Base-by-base conservation (phyloP, 2,888 invertebrate species). In the Invenusta paracnida region DNA sequence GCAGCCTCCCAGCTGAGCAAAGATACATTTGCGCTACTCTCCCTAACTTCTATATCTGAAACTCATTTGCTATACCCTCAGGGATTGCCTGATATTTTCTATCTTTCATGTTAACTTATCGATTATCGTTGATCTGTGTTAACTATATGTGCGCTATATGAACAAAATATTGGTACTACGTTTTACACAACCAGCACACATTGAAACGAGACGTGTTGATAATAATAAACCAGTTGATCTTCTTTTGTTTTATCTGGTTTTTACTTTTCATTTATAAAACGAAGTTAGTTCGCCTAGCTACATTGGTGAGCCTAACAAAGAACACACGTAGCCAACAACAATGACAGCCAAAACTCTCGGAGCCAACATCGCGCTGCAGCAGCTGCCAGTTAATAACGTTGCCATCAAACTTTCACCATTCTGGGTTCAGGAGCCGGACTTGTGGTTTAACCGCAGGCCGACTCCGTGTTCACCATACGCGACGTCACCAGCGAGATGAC, bases 401-500 rank as follows among this genome's bases (percentile, higher is more conserved):
- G 73, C 27, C 23, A 73, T 25, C 73, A 73, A 73, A 73, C 73
- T 73, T 73, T 73, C 73, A 25, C 73, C 73, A 73, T 73, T 73
- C 73, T 73, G 73, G 73, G 27, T 13, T 73, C 73, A 73, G 73
- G 73, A 73, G 73, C 27, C 73, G 73, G 17, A 13, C 73, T 25
- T 73, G 17, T 73, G 27, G 73, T 25, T 25, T 5, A 23, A 23
- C 73, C 27, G 48, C 17, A 73, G 73, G 48, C 48, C 48, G 48
- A 48, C 17, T 48, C 48, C 48, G 17, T 48, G 48, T 48, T 48
- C 48, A 17, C 48, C 48, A 17, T 48, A 48, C 48, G 48, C 17
- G 17, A 73, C 73, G 73, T 73, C 73, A 73, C 73, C 73, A 73
- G 73, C 5, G 73, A 73, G 73, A 73, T 73, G 73, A 25, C 73